phyloP scores from a whole-genome alignment of 2,797 vertebrate species.

The Geotria australis region DNA sequence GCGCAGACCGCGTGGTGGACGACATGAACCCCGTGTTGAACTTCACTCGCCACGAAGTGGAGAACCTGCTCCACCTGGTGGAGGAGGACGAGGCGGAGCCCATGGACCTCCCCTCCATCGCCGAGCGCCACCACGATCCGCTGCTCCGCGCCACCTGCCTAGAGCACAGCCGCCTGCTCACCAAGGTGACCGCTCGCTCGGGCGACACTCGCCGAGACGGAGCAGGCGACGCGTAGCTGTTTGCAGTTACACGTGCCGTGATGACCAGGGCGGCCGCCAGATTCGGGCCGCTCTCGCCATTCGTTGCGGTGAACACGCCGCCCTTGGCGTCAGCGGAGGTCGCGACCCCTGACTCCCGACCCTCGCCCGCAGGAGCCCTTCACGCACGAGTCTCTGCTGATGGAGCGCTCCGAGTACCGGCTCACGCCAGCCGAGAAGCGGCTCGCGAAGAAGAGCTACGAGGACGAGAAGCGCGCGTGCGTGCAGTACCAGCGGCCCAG shows the following conservation, averaged over 20 bases:
- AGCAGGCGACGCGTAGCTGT: too few relatives aligned
- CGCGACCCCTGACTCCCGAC: not conserved
- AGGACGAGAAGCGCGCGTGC: conserved; percentile 86
- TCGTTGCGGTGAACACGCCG: too few relatives aligned
- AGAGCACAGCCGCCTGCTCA: conserved; percentile 63
- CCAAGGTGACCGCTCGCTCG: conserved; percentile 28
- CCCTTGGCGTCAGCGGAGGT: too few relatives aligned
- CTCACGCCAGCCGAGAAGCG: conserved; percentile 94
- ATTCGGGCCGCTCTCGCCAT: too few relatives aligned
- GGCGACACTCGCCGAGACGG: too few relatives aligned
- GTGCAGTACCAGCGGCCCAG: conserved; percentile 79
- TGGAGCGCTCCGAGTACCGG: conserved; percentile 88
- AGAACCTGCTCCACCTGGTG: conserved; percentile 84
- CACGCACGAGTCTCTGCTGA: conserved; percentile 75
- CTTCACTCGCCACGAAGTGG: conserved; percentile 82
- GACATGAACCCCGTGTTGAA: conserved; percentile 87
- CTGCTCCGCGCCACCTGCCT: conserved; percentile 48
- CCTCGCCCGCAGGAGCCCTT: conserved; percentile 45
- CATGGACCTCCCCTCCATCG: conserved; percentile 12
- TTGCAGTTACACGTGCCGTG: too few relatives aligned
- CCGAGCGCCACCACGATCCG: conserved; percentile 20
- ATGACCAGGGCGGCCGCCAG: too few relatives aligned
- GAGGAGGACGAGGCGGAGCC: conserved; percentile 44
- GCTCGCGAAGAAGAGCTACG: conserved; percentile 89
- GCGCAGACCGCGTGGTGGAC: conserved; percentile 72